phyloP scores from a whole-genome alignment of 2,113 vertebrate genomes.

The Cynocephalus volans region DNA sequence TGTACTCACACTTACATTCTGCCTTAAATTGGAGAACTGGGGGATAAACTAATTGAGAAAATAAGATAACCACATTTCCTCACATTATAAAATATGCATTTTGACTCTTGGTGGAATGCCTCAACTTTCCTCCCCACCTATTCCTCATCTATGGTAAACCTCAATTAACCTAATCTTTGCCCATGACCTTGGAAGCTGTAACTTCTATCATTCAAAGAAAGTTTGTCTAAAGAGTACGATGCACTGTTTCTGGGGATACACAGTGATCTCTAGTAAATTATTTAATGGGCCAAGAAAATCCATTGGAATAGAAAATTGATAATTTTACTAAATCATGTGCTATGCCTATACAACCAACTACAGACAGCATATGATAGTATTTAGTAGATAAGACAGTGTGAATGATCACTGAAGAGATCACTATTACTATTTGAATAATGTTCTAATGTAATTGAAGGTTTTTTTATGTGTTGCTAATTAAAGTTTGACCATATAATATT shows the following conservation, averaged over 20 bases:
- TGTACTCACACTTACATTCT: background rate
- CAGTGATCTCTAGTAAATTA: background rate
- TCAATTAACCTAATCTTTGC: background rate
- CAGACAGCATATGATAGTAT: rapidly evolving
- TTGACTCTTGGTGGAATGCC: background rate
- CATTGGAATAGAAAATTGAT: background rate
- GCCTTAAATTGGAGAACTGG: background rate
- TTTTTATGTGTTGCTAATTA: background rate
- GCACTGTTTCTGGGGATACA: background rate
- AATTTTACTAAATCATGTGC: background rate
- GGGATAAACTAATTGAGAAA: background rate
- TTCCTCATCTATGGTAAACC: background rate
- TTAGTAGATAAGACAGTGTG: background rate
- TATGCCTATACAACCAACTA: background rate
- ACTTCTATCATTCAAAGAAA: background rate
- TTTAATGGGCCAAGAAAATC: background rate
- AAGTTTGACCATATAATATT: background rate
- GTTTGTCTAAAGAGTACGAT: background rate
- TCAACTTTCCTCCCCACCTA: background rate
- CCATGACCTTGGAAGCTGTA: background rate
- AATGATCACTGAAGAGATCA: background rate
- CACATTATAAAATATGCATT: background rate
- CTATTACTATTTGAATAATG: background rate
- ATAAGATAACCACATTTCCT: background rate
- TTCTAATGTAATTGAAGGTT: background rate